Percentiles rank a stretch among this genome's conserved stretches.
phyloP scores from a whole-genome alignment of 2,113 vertebrate genomes.

The Plecturocebus donacophilus region DNA sequence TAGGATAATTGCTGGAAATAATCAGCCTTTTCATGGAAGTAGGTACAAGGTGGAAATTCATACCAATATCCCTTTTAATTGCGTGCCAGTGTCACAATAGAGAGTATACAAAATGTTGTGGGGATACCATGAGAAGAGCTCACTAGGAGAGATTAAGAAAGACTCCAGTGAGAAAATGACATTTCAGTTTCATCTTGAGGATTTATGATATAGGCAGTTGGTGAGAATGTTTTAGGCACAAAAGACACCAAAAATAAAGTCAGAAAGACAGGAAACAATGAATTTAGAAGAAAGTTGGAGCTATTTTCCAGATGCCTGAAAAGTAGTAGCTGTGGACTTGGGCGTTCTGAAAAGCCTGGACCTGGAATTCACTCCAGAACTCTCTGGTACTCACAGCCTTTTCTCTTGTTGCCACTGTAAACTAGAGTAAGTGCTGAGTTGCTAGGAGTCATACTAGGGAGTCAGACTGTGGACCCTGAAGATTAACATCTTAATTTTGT shows the following conservation, averaged over 20 bases:
- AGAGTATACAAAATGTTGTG: not conserved
- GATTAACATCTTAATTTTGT: not conserved
- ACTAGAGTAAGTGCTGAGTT: not conserved
- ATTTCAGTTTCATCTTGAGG: not conserved
- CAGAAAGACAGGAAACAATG: not conserved
- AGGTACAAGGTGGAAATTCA: not conserved
- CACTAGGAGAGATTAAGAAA: not conserved
- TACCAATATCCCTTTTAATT: not conserved
- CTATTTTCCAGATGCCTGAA: not conserved
- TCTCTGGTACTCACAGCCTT: not conserved
- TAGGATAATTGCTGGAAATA: not conserved
- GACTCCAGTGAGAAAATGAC: not conserved
- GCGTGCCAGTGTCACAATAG: not conserved
- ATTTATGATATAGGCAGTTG: not conserved
- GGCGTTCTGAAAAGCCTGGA: not conserved
- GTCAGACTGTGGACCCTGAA: not conserved
- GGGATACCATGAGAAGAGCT: not conserved
- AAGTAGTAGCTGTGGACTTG: not conserved
- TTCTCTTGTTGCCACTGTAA: not conserved
- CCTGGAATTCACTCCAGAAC: not conserved
- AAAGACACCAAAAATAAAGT: not conserved
- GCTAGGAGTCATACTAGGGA: not conserved
- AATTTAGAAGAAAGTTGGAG: not conserved
- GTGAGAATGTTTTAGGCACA: not conserved
- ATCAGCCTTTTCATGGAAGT: not conserved